Evolutionary conservation across 2,888 invertebrate species (phyloP), one percentile per base, ranked within the genome.

Genomic region (Hemithea aestivaria): DNA sequence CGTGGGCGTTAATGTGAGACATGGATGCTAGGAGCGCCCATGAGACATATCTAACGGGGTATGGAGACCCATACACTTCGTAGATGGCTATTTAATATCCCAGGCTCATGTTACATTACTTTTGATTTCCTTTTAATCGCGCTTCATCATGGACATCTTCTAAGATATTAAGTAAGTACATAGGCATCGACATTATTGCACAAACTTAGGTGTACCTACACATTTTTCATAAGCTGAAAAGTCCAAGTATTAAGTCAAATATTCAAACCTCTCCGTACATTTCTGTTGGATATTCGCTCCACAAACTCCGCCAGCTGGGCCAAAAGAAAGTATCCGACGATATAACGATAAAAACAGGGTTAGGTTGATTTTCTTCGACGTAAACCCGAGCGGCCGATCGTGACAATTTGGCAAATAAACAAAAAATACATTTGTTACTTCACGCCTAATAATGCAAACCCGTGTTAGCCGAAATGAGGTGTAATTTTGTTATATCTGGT

Each of bases 351-450:
- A 48, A 45, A 48, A 49, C 36, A 35, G 36, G 25, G 41, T 47
- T 43, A 43, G 39, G 35, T 39, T 37, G 26, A 35, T 49, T 49
- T 38, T 44, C 47, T 43, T 27, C 30, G 44, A 26, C 39, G 29
- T 41, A 44, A 48, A 48, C 41, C 35, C 26, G 26, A 46, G 41
- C 39, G 42, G 32, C 40, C 31, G 37, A 42, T 40, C 49, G 49
- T 49, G 52, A 45, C 45, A 45, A 49, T 49, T 49, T 44, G 34
- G 23, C 38, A 34, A 45, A 47, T 43, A 49, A 49, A 49, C 25
- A 26, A 42, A 40, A 39, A 44, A 32, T 29, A 45, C 26, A 32
- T 34, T 45, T 33, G 35, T 48, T 45, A 48, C 40, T 38, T 33
- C 39, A 45, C 45, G 37, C 36, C 43, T 41, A 43, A 46, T 46